Percentiles rank a stretch among this genome's conserved stretches.
Conservation (phyloP, 2,113 vertebrate genomes). For the Mesembrinibis cayennensis region DNA sequence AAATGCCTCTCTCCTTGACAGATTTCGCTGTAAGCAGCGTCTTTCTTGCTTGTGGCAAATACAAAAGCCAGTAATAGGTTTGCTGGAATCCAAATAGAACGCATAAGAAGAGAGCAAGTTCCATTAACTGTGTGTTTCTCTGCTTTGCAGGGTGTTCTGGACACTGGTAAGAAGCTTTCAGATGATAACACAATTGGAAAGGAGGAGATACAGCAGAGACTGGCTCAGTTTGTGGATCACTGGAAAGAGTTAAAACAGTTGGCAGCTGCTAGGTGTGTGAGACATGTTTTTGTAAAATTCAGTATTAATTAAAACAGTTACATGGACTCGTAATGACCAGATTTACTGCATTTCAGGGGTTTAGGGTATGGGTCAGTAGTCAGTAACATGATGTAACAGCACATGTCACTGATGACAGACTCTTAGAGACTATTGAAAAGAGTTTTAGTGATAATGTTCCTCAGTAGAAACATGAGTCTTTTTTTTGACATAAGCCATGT, state of each 20-base stretch:
- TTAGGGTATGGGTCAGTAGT: neutral
- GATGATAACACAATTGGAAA: slow-evolving; percentile 98
- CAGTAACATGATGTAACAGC: neutral
- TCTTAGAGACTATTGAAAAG: neutral
- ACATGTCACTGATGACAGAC: neutral
- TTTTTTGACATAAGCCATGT: neutral
- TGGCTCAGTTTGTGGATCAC: slow-evolving; percentile 95
- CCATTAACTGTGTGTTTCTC: neutral
- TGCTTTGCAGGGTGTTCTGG: slow-evolving; percentile 86
- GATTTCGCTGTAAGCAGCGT: neutral
- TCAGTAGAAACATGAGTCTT: neutral
- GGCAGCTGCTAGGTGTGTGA: slow-evolving; percentile 87
- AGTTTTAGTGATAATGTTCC: neutral
- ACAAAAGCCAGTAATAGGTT: neutral
- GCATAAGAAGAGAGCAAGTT: neutral
- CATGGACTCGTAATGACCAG: neutral
- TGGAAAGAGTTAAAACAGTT: slow-evolving; percentile 95
- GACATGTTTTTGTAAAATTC: neutral
- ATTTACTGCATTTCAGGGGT: neutral
- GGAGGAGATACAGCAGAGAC: slow-evolving; percentile 96
- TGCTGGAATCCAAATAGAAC: neutral
- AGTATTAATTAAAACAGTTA: neutral
- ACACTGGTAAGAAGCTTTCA: slow-evolving; percentile 93
- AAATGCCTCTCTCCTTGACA: neutral
- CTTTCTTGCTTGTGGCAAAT: neutral